Evolutionary conservation across 1,140 invertebrate species (phyloP), one percentile per base, ranked within the genome.

Genomic region (Tetranychus cinnabarinus): DNA sequence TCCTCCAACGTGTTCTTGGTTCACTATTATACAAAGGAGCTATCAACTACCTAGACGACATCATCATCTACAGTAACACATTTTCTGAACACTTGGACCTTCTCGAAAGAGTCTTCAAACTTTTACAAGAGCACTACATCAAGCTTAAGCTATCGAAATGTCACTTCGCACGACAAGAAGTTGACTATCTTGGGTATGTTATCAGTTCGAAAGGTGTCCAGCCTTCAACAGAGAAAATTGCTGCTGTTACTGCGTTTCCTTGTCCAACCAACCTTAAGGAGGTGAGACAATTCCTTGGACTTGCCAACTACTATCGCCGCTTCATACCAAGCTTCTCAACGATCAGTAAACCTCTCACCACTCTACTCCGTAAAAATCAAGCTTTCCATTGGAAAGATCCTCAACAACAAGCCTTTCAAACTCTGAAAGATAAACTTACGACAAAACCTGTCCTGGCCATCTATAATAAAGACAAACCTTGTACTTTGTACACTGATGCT

Each of bases 281-380:
- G 47, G 34, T 77, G 0, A 60, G 71, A 50, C 61, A 71, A 58
- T 76, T 77, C 62, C 64, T 75, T 12, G 75, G 74, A 1, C 69
- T 76, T 59, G 67, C 70, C 2, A 67, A 68, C 36, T 77, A 72
- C 65, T 77, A 77, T 64, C 65, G 68, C 1, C 67, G 69, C 48
- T 77, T 77, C 60, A 67, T 75, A 10, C 68, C 64, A 8, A 70
- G 71, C 59, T 69, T 72, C 33, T 67, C 72, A 1, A 58, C 65
- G 13, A 59, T 71, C 12, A 64, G 70, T 36, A 60, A 64, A 15
- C 73, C 72, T 8, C 62, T 75, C 36, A 65, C 67, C 54, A 35
- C 65, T 2, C 56, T 72, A 37, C 58, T 69, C 2, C 31, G 13
- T 31, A 34, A 56, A 36, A 36, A 56, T 5, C 12, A n/a, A 36